phyloP scores from a whole-genome alignment of 1,140 invertebrate genomes.

The Zaprionus nigranus region DNA sequence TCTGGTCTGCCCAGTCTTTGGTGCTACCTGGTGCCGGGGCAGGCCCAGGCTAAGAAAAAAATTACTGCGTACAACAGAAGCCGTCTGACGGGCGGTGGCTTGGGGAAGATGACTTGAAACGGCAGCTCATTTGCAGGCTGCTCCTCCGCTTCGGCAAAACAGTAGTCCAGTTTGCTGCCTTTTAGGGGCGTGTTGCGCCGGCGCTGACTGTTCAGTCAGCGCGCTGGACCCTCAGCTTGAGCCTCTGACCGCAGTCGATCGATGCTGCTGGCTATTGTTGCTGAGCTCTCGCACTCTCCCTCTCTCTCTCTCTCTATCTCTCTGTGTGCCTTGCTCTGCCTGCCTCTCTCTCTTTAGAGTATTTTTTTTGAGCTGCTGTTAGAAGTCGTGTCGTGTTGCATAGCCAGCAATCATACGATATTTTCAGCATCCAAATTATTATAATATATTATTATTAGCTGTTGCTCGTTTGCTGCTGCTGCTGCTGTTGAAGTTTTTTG shows the following conservation, averaged over 20 bases:
- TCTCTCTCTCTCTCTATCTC: neutral
- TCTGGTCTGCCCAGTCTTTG: neutral
- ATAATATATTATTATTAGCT: constrained; percentile 84
- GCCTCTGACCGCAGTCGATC: constrained; percentile 33
- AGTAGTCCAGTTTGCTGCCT: constrained; percentile 55
- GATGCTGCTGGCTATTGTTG: constrained; percentile 48
- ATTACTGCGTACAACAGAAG: constrained; percentile 85
- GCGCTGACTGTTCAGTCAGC: constrained; percentile 38
- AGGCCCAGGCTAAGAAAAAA: constrained; percentile 57
- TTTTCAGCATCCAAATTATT: constrained; percentile 84
- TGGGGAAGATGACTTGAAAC: constrained; percentile 35
- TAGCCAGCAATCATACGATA: constrained; percentile 73
- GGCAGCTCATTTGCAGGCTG: constrained; percentile 49
- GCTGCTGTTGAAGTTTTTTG: constrained; percentile 39
- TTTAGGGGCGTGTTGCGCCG: constrained; percentile 67
- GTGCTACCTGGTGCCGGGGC: constrained; percentile 16
- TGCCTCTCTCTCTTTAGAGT: constrained; percentile 34
- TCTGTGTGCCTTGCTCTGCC: constrained; percentile 1
- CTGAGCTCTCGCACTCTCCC: constrained; percentile 7
- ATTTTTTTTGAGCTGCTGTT: constrained; percentile 52
- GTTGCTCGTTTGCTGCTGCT: constrained; percentile 41
- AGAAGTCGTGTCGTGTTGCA: constrained; percentile 58
- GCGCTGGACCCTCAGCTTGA: constrained; percentile 27
- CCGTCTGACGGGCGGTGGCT: constrained; percentile 66
- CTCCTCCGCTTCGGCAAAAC: constrained; percentile 35